Evolutionary conservation across 2,113 vertebrate species (phyloP).

Genomic region (Pholis gunnellus): DNA sequence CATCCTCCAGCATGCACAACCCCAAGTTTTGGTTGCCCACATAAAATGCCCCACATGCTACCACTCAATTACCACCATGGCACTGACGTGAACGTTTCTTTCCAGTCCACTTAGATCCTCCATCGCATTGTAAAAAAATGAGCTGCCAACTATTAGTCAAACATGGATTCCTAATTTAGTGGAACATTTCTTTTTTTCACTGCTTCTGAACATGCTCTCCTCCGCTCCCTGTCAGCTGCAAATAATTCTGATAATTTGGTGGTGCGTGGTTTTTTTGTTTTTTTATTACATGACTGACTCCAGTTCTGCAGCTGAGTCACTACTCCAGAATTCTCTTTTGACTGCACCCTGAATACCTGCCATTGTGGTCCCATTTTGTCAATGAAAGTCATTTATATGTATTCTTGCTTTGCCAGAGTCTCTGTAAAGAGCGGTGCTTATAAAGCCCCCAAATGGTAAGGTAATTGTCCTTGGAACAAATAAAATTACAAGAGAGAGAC

Average conservation of each 20-base stretch:
- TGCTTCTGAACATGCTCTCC: conserved; percentile 71
- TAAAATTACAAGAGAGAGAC: conserved; percentile 20
- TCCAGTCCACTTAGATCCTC: conserved; percentile 22
- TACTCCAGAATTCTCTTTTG: conserved; percentile 77
- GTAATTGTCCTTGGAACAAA: conserved; percentile 46
- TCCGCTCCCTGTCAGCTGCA: conserved; percentile 72
- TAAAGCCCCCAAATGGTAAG: conserved; percentile 65
- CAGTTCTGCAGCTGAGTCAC: conserved; percentile 72
- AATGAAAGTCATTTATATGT: conserved; percentile 78
- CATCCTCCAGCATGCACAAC: neutral
- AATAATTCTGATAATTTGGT: conserved; percentile 79
- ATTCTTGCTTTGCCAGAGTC: conserved; percentile 62
- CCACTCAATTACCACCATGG: neutral
- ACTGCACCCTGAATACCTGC: conserved; percentile 72
- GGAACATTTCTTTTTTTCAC: conserved; percentile 72
- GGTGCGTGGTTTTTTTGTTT: conserved; percentile 52
- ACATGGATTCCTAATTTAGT: conserved; percentile 73
- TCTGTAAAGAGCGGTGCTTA: conserved; percentile 54
- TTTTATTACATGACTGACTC: conserved; percentile 77
- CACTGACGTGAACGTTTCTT: neutral
- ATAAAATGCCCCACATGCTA: neutral
- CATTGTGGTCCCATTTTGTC: conserved; percentile 74
- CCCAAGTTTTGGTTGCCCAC: neutral
- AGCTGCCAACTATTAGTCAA: conserved; percentile 71
- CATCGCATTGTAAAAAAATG: conserved; percentile 66